Evolutionary conservation across 1,140 invertebrate genomes (phyloP).

Genomic region (Zophobas atratus): DNA sequence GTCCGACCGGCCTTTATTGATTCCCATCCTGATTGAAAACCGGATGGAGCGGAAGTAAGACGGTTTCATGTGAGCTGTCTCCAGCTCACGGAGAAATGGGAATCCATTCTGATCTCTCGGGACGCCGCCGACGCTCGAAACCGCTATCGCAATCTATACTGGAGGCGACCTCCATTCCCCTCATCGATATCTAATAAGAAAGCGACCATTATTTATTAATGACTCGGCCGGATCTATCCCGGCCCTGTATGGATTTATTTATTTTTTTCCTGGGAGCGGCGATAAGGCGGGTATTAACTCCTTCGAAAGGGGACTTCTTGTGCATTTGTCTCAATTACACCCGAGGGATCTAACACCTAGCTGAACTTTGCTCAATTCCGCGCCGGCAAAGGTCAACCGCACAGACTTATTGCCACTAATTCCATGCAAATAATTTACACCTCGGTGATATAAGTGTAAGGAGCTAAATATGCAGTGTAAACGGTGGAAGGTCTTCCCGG

Average conservation of each 20-base stretch:
- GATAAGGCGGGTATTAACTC: conserved; percentile 7
- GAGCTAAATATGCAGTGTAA: too few species aligned
- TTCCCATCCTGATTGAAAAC: conserved; percentile 61
- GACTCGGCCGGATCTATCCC: conserved; percentile 14
- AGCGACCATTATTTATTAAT: conserved; percentile 42
- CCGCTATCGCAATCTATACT: conserved; percentile 42
- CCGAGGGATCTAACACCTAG: too few species aligned
- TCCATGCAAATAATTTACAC: too few species aligned
- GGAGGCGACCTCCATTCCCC: conserved; percentile 33
- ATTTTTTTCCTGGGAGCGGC: conserved; percentile 1
- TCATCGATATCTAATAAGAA: conserved; percentile 43
- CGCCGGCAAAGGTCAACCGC: too few species aligned
- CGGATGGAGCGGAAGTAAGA: conserved; percentile 63
- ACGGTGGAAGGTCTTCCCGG: too few species aligned
- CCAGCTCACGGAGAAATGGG: conserved; percentile 51
- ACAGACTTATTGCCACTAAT: too few species aligned
- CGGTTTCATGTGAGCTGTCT: conserved; percentile 58
- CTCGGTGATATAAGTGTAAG: too few species aligned
- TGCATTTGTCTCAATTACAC: conserved; percentile 34
- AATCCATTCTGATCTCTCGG: conserved; percentile 52
- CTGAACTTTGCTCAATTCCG: too few species aligned
- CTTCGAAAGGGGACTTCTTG: conserved; percentile 9
- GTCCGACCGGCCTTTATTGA: conserved; percentile 54
- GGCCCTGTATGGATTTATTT: conserved; percentile 31
- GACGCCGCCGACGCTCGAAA: conserved; percentile 38